These are phyloP conservation scores for Formica selysi DNA, from an alignment of 1,140 invertebrate genomes.

Conservation along the genomic window DNA sequence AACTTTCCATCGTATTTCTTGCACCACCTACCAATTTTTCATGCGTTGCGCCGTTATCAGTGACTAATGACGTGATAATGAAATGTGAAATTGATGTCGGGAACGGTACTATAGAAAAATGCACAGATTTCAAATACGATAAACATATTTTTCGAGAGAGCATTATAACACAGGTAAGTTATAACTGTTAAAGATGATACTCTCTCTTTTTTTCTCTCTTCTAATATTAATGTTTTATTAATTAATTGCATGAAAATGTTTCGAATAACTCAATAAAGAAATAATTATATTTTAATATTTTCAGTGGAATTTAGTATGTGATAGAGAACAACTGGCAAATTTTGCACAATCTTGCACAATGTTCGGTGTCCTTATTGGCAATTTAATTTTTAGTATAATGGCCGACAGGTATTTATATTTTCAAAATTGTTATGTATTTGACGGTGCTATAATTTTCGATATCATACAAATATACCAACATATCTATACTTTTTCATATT, in stretches of 20 bases:
- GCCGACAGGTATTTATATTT: conserved; percentile 89
- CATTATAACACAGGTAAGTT: conserved; percentile 89
- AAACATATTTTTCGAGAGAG: conserved; percentile 89
- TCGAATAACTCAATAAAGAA: background rate
- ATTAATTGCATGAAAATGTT: background rate
- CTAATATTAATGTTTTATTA: background rate
- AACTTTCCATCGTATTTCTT: conserved; percentile 89
- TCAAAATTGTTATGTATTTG: background rate
- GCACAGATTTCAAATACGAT: conserved; percentile 88
- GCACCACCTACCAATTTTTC: conserved; percentile 88
- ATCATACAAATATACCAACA: background rate
- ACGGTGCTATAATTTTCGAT: background rate
- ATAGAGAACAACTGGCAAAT: conserved; percentile 88
- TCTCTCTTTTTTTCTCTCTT: background rate
- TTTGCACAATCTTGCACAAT: conserved; percentile 92
- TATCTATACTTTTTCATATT: conserved; percentile 1
- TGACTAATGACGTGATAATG: conserved; percentile 68
- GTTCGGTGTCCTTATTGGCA: conserved; percentile 91
- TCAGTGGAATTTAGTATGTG: conserved; percentile 92
- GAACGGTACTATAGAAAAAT: conserved; percentile 84
- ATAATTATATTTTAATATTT: conserved; percentile 60
- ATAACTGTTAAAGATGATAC: conserved; percentile 7
- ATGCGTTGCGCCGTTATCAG: conserved; percentile 83
- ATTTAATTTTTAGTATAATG: conserved; percentile 91
- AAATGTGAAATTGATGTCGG: conserved; percentile 76